Evolutionary conservation across 1,140 invertebrate species (phyloP), one percentile per base, ranked within the genome.

Genomic region (Drosophila kikkawai): DNA sequence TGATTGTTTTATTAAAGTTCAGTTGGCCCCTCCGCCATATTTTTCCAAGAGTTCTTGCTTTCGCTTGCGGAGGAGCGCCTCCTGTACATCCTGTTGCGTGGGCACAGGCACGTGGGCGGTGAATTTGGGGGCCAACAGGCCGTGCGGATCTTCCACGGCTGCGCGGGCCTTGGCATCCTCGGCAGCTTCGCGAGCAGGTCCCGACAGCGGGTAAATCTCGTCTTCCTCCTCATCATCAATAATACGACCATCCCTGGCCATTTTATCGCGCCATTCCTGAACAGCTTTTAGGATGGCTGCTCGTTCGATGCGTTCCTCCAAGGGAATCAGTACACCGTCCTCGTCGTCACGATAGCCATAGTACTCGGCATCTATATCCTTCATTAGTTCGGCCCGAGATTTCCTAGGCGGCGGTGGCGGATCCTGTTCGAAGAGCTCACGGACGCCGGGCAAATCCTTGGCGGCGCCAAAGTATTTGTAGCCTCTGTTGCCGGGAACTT

Each of bases 391-490:
- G 1, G 97, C 98, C 58, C 98, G 95, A 0, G 98, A 99, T 93
- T 99, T 98, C 48, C 97, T 94, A 1, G 97, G 96, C 1, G 97
- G 96, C 22, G 96, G 95, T 8, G 97, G 97, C 22, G 98, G 97
- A 93, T 99, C 98, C 93, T 99, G 97, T 93, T 99, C 98, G 94
- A 99, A 99, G 12, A 99, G 93, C 93, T 99, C 99, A 73, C 98
- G 94, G 9, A 99, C 99, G 47, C 99, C 97, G 19, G 99, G 99
- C 80, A 99, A 94, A 94, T 99, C 99, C 94, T 99, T 99, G 1
- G 99, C 98, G 39, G 99, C 99, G 59, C 99, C 99, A 94, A 99
- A 99, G 94, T 99, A 99, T 94, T 99, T 99, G 92, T 99, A 99
- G 0, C 99, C 99, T 86, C 98, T 95, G 94, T 99, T 99, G 36